Conservation (phyloP, 2,113 vertebrate species). For the Limnothrissa miodon region DNA sequence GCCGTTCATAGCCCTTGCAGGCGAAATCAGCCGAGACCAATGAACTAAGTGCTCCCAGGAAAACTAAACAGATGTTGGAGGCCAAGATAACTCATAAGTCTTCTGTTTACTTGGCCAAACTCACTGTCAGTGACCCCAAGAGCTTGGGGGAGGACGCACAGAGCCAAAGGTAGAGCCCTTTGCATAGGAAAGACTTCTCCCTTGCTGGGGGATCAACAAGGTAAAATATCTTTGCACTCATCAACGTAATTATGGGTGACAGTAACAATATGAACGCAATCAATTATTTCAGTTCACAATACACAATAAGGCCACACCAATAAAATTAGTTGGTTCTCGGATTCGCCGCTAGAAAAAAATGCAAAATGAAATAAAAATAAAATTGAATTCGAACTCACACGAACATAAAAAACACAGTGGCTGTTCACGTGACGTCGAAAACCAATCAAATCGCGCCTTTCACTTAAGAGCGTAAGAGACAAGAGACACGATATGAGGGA, state of each 20-base stretch:
- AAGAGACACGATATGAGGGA: no score
- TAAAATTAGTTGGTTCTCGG: no score
- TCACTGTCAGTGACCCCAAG: not conserved
- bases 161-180: not conserved
- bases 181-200: not conserved
- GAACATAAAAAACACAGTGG: no score
- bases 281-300: not conserved
- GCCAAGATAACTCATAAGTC: not conserved
- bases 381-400: no score
- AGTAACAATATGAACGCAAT: not conserved
- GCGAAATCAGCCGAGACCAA: not conserved
- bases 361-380: no score
- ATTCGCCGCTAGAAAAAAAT: no score
- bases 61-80: not conserved
- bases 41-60: not conserved
- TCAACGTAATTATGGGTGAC: not conserved
- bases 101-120: not conserved
- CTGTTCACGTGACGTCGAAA: no score
- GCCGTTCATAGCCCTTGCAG: not conserved
- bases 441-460: no score
- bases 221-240: not conserved
- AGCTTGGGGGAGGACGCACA: not conserved
- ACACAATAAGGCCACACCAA: no score
- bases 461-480: no score
- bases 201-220: not conserved